Conservation (phyloP, 2,888 invertebrate genomes). For the Chouioia cunea region DNA sequence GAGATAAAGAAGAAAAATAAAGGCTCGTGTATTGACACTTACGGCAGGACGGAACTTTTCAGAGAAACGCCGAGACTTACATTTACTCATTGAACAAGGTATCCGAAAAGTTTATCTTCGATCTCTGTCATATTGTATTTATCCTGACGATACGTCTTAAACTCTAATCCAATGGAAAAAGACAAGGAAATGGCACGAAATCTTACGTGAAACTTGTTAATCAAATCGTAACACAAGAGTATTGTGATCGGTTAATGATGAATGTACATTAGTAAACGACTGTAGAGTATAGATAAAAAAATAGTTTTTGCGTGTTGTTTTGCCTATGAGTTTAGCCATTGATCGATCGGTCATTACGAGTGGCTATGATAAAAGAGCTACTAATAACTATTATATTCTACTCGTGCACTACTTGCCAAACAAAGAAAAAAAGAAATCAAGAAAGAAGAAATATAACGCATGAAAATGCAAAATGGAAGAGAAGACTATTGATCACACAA, state of each 20-base stretch:
- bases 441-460: background rate
- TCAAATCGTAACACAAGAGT: too few relatives aligned
- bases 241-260: too few relatives aligned
- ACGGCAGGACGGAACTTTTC: constrained; percentile 7
- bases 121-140: constrained; percentile 16
- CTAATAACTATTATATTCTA: constrained; percentile 42
- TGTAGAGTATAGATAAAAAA: too few relatives aligned
- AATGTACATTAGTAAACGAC: too few relatives aligned
- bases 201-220: too few relatives aligned
- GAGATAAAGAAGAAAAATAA: too few relatives aligned
- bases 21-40: constrained; percentile 13
- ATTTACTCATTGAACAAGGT: constrained; percentile 15
- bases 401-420: constrained; percentile 41
- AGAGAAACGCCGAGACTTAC: constrained; percentile 21
- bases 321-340: too few relatives aligned
- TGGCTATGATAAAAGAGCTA: too few relatives aligned
- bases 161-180: too few relatives aligned
- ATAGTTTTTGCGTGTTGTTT: too few relatives aligned
- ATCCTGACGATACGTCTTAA: background rate
- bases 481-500: constrained; percentile 41
- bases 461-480: constrained; percentile 28
- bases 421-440: constrained; percentile 3
- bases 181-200: too few relatives aligned
- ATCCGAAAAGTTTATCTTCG: constrained; percentile 9
- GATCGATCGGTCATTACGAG: too few relatives aligned